Base-by-base conservation (phyloP, 2,113 vertebrate genomes). In the Lampris incognitus region DNA sequence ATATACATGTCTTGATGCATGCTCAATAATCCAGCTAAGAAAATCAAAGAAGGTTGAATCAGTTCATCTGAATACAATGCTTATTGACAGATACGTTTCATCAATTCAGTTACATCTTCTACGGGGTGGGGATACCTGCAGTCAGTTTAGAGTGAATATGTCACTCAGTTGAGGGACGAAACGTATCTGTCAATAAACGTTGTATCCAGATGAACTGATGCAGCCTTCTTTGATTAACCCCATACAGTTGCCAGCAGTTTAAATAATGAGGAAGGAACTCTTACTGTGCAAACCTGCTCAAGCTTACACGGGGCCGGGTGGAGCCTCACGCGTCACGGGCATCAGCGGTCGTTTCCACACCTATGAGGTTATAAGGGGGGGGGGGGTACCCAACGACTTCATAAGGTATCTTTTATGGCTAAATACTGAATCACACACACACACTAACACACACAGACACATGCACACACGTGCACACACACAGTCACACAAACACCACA, bases 341-440 rank as follows among this genome's bases (percentile, higher is more conserved):
- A 36, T 70, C 46, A 75, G 24, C 72, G 51, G 52, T 70, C 6
- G 61, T 54, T 68, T 55, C 54, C 42, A 66, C 69, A 79, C 55
- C 72, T 74, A 0, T 24, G 24, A 24, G 24, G 24, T 24, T 24
- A 24, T 24, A 24, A 24, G 24, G 24, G 24, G 24, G 24, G 24
- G 24, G 24, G 24, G 24, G 24, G 24, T 24, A 11, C 64, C 37
- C 2, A 49, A 77, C 49, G 72, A 66, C 71, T 76, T 72, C 54
- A 80, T 51, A 69, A 79, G 68, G 66, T 46, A 46, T 50, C 36
- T 49, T 58, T 11, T 50, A 69, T 60, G 65, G 44, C 74, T 24
- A 50, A 74, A 86, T 65, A 86, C 69, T 46, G 78, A 50, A 78
- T 82, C 78, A 76, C 68, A 66, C 81, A 58, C 62, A 55, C 0